Base-by-base conservation (phyloP, 2,797 vertebrate species). In the Pelobates cultripes region DNA sequence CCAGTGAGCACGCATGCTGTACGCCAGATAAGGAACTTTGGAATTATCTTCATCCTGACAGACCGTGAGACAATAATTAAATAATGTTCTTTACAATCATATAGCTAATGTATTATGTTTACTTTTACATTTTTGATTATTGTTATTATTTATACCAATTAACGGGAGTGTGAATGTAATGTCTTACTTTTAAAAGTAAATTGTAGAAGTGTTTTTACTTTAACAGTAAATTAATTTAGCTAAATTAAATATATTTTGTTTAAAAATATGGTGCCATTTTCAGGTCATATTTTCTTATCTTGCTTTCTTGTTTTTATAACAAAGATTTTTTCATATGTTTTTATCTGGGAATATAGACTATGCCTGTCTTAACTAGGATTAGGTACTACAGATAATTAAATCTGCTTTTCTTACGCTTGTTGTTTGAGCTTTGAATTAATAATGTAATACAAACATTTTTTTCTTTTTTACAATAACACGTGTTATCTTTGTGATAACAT, bases 401-500 rank as follows among this genome's bases (percentile, higher is more conserved):
- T 67, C 43, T 73, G 17, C 63, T 73, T 8, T 3, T 40, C 7
- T 28, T 68, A 68, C 75, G 68, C 77, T 51, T 43, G 53, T 77
- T 41, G 66, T 77, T 44, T 57, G 69, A 74, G 42, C 5, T 78
- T 76, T 76, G 73, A 51, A 53, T 61, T 72, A 76, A 61, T 75
- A 77, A 73, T 61, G 51, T 57, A 73, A 55, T 10, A 73, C 60
- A 7, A 15, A 67, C 45, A 64, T 3, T 4, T 8, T 60, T 60
- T 60, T 47, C 43, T 42, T 72, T 73, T 61, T 14, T 12, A 68
- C 75, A 69, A 68, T 83, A 74, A 68, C 75, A 83, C 76, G 66
- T 83, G 81, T 63, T 83, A 78, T 78, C 81, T 83, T 81, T 83
- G 75, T 47, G 81, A 82, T 82, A 73, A 43, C 15, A 45, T 45